A percentile compares a stretch with the other conserved stretches of the same genome.
These are phyloP conservation scores for Lampris incognitus DNA, from an alignment of 2,113 vertebrate species.

Conservation along the genomic window DNA sequence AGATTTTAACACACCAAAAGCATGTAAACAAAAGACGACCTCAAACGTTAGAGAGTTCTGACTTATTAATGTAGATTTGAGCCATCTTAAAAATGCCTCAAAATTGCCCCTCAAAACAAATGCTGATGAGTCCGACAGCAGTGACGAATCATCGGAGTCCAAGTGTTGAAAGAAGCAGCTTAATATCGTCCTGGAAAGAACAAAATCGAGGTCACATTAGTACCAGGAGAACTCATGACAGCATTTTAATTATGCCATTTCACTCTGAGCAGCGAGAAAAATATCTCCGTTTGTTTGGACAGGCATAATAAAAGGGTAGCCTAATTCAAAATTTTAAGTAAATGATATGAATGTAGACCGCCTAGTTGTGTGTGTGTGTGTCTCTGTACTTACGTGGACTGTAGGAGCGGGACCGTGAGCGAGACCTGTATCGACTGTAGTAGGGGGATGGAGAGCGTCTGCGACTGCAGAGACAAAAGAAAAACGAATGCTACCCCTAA, in stretches of 20 bases:
- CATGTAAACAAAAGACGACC: conserved; percentile 60
- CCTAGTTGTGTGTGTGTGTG: neutral
- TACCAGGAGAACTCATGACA: neutral
- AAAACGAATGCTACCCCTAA: neutral
- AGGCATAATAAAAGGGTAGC: neutral
- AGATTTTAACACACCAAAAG: conserved; percentile 66
- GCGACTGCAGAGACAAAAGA: conserved; percentile 64
- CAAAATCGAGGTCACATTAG: conserved; percentile 30
- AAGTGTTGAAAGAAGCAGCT: conserved; percentile 33
- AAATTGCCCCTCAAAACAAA: conserved; percentile 28
- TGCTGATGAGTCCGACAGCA: conserved; percentile 35
- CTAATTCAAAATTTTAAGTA: neutral
- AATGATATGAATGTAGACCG: neutral
- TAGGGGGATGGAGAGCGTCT: conserved; percentile 93
- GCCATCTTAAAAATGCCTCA: conserved; percentile 26
- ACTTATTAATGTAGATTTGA: conserved; percentile 31
- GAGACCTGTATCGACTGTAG: conserved; percentile 91
- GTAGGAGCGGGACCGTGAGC: conserved; percentile 92
- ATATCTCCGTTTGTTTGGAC: neutral
- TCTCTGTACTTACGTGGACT: conserved; percentile 88
- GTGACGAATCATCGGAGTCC: conserved; percentile 45
- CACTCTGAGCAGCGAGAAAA: neutral
- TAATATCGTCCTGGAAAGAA: conserved; percentile 82
- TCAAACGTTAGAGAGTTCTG: conserved; percentile 35
- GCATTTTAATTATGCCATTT: neutral